Conservation (phyloP, 2,888 invertebrate genomes). For the Plusia festucae region DNA sequence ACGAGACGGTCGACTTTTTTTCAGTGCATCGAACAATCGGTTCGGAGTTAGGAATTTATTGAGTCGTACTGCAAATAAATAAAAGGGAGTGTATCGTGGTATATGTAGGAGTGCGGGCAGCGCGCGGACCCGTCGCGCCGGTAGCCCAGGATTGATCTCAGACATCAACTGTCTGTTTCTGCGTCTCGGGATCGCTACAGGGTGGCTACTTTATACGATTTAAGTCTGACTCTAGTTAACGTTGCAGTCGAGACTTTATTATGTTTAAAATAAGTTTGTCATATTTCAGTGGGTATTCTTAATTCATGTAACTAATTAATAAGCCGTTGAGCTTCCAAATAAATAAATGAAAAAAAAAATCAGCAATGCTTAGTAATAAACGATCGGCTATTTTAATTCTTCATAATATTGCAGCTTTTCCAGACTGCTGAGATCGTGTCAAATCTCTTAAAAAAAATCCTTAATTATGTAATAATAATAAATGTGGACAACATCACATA, state of each 20-base stretch:
- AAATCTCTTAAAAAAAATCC: too few species aligned
- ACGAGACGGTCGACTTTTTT: conserved; percentile 75
- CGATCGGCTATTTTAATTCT: too few species aligned
- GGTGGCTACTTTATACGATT: conserved; percentile 49
- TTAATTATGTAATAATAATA: too few species aligned
- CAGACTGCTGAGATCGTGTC: too few species aligned
- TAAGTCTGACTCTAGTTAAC: neutral
- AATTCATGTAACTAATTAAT: too few species aligned
- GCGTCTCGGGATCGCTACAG: conserved; percentile 65
- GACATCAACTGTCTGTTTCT: conserved; percentile 85
- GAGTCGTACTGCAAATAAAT: conserved; percentile 83
- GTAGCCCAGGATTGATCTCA: conserved; percentile 80
- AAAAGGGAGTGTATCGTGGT: conserved; percentile 63
- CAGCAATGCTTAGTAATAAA: too few species aligned
- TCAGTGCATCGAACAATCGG: conserved; percentile 80
- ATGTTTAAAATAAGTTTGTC: too few species aligned
- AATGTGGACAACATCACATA: too few species aligned
- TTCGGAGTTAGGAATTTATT: conserved; percentile 84
- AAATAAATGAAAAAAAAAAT: too few species aligned
- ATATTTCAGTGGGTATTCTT: too few species aligned
- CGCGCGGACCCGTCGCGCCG: conserved; percentile 73
- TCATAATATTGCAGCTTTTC: too few species aligned
- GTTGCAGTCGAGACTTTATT: neutral
- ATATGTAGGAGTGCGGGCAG: conserved; percentile 67
- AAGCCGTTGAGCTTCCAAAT: too few species aligned